A percentile compares a stretch with the other conserved stretches of the same genome.
These are phyloP conservation scores for Psittacula cyanocephala DNA, from an alignment of 2,113 vertebrate genomes.

Conservation along the genomic window DNA sequence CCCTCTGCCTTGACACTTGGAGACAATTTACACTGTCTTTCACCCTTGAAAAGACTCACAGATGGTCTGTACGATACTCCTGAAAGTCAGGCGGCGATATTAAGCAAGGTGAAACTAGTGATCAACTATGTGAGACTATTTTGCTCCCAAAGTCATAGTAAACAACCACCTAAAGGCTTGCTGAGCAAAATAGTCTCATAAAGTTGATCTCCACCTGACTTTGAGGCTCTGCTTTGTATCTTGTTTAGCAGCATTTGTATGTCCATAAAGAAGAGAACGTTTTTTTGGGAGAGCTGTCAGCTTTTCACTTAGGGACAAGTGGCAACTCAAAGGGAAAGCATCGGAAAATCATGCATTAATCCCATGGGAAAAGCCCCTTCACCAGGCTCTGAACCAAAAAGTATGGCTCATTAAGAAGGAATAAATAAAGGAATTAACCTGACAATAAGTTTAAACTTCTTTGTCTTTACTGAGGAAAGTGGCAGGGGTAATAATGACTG, in stretches of 20 bases:
- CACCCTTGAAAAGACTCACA: constrained; percentile 62
- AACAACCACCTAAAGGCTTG: not conserved
- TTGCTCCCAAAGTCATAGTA: not conserved
- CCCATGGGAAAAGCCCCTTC: not conserved
- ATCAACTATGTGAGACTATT: not conserved
- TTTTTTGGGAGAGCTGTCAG: not conserved
- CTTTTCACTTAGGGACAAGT: not conserved
- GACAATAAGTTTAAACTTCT: not conserved
- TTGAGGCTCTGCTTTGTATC: not conserved
- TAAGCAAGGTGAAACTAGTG: not conserved
- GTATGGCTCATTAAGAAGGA: not conserved
- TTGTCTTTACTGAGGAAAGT: not conserved
- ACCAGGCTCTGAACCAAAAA: not conserved
- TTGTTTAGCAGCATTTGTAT: not conserved
- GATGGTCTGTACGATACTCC: constrained; percentile 65
- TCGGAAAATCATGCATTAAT: not conserved
- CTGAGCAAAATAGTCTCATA: not conserved
- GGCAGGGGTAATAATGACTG: not conserved
- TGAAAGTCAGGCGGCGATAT: not conserved
- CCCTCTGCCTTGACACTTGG: constrained; percentile 27
- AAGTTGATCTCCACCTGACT: not conserved
- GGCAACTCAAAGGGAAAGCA: not conserved
- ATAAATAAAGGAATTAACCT: not conserved
- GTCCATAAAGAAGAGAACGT: not conserved
- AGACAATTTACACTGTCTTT: constrained; percentile 67